Conservation (phyloP, 1,140 invertebrate genomes). For the Heliconius melpomene region DNA sequence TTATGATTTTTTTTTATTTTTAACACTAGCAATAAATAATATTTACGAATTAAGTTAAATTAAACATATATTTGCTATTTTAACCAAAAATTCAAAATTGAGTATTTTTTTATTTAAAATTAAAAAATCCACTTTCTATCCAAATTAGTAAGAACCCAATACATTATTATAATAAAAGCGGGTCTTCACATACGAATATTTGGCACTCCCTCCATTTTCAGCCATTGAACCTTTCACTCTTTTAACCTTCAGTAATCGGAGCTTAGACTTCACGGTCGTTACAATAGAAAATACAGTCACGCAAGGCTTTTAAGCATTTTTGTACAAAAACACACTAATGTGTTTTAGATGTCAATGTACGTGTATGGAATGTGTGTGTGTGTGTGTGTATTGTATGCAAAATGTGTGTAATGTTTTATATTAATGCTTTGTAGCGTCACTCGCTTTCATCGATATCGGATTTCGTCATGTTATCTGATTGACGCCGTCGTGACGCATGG, state of each 20-base stretch:
- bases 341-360: constrained; percentile 8
- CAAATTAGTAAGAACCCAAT: background rate
- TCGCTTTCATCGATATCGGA: background rate
- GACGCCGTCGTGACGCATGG: too few species aligned
- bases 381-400: background rate
- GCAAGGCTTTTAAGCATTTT: constrained; percentile 16
- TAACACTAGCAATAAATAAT: too few species aligned
- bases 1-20: too few species aligned
- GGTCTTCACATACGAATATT: background rate
- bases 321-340: background rate
- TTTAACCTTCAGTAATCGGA: constrained; percentile 34
- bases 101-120: background rate
- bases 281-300: constrained; percentile 21
- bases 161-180: background rate
- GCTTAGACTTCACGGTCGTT: constrained; percentile 17
- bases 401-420: background rate
- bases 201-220: constrained; percentile 22
- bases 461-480: background rate
- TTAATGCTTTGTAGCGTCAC: background rate
- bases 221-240: constrained; percentile 36
- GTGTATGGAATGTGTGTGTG: background rate
- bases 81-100: too few species aligned
- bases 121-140: background rate
- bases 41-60: too few species aligned
- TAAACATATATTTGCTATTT: too few species aligned